Conservation (phyloP, 2,113 vertebrate species). For the Alethe diademata region DNA sequence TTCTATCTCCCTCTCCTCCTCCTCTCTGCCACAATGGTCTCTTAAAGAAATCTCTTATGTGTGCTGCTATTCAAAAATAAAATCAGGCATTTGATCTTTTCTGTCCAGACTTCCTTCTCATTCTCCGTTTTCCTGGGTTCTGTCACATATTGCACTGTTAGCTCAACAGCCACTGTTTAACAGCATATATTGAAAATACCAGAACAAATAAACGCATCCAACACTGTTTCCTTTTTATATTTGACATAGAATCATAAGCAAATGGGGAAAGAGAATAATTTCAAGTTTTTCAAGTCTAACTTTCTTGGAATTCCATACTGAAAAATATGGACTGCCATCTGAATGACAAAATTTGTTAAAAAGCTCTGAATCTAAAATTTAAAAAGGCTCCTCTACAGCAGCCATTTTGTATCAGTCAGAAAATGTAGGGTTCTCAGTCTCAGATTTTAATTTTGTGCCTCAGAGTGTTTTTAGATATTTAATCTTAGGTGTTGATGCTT, state of each 20-base stretch:
- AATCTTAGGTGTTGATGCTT: neutral
- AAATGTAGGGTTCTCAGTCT: neutral
- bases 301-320: neutral
- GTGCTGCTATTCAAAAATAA: constrained; percentile 52
- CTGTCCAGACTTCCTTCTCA: neutral
- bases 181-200: neutral
- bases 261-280: neutral
- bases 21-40: neutral
- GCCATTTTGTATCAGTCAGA: neutral
- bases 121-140: neutral
- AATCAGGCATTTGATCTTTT: constrained; percentile 42
- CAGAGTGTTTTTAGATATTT: neutral
- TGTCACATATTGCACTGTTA: neutral
- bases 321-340: neutral
- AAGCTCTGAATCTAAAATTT: neutral
- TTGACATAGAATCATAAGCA: neutral
- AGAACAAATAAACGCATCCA: neutral
- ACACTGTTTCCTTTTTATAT: neutral
- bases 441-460: neutral
- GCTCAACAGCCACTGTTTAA: neutral
- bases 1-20: constrained; percentile 26
- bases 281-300: neutral
- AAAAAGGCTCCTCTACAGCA: neutral
- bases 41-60: constrained; percentile 2
- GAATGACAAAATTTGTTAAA: neutral